Evolutionary conservation across 2,113 vertebrate genomes (phyloP).

Genomic region (Psittacara wagleri): DNA sequence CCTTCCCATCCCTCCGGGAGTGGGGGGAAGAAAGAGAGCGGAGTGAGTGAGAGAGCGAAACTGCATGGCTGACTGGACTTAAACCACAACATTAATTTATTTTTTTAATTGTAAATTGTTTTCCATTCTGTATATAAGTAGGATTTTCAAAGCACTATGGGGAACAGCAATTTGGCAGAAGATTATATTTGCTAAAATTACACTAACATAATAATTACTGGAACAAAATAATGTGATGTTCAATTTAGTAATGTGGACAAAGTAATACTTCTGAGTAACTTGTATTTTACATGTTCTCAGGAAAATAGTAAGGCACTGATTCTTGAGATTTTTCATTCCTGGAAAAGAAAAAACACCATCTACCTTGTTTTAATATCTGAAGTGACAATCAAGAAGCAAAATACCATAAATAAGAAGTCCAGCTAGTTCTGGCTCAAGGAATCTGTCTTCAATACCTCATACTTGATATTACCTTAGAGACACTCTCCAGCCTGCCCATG

Average conservation of each 20-base stretch:
- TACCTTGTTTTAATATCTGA: not conserved
- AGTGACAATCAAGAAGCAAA: constrained; percentile 2
- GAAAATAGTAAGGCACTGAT: not conserved
- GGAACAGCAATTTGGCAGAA: not conserved
- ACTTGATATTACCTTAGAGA: constrained; percentile 6
- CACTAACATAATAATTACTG: not conserved
- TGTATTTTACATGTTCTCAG: not conserved
- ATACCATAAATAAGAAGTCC: not conserved
- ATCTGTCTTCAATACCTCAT: not conserved
- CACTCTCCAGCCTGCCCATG: not conserved
- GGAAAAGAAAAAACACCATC: not conserved
- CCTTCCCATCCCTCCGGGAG: too few relatives aligned
- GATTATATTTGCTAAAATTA: not conserved
- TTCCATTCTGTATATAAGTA: not conserved
- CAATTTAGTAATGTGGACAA: not conserved
- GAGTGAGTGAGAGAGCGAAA: too few relatives aligned
- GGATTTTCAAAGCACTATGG: not conserved
- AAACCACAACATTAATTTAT: too few relatives aligned
- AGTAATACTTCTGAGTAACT: not conserved
- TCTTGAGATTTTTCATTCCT: not conserved
- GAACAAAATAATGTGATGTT: not conserved
- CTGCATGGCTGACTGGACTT: too few relatives aligned
- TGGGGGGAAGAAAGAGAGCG: too few relatives aligned
- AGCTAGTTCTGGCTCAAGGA: not conserved
- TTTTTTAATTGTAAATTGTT: not conserved